Evolutionary conservation across 2,888 invertebrate species (phyloP).

Genomic region (Apamea monoglypha): DNA sequence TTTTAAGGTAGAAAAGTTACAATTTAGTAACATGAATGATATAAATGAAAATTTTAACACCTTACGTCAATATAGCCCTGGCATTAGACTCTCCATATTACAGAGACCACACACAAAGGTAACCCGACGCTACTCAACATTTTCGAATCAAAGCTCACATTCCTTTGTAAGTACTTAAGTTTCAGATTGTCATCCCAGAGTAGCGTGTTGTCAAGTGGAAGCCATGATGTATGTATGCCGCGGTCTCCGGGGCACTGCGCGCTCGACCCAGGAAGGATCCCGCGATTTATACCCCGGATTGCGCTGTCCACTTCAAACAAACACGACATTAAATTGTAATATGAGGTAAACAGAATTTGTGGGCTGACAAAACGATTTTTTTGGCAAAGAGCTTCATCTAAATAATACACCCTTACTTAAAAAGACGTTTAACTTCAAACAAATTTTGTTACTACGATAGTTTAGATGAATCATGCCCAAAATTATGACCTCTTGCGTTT

Average conservation of each 20-base stretch:
- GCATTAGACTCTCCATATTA: not conserved
- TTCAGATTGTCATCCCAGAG: conserved; percentile 54
- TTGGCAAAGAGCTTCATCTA: not conserved
- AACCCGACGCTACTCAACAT: conserved; percentile 1
- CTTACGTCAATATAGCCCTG: no score
- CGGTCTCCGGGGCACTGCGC: conserved; percentile 67
- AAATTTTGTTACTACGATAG: no score
- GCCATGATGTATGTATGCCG: conserved; percentile 79
- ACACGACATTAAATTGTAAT: conserved; percentile 74
- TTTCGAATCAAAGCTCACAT: conserved; percentile 25
- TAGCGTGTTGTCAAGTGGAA: conserved; percentile 69
- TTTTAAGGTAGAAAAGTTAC: not conserved
- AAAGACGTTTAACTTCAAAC: not conserved
- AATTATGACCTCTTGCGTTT: no score
- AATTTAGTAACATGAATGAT: not conserved
- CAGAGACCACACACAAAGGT: not conserved
- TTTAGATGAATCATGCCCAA: no score
- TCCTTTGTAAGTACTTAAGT: conserved; percentile 33
- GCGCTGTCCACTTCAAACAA: conserved; percentile 77
- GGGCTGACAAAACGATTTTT: not conserved
- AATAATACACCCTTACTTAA: not conserved
- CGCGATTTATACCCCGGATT: conserved; percentile 79
- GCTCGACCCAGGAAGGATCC: conserved; percentile 69
- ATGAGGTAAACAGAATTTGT: conserved; percentile 51
- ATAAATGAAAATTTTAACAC: not conserved